Conservation (phyloP, 1,140 invertebrate species). For the Eumaeus atala region DNA sequence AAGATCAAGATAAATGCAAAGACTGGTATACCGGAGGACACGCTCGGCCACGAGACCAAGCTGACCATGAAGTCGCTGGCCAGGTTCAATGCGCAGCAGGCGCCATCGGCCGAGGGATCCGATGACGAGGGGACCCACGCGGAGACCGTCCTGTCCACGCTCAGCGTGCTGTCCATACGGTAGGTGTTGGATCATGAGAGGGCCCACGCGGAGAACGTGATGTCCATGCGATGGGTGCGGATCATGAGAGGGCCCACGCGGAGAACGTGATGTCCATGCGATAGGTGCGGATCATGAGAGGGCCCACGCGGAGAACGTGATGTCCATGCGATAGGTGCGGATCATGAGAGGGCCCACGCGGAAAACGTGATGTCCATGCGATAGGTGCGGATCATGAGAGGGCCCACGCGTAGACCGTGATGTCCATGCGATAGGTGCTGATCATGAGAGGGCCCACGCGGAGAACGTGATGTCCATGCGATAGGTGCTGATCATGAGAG, state of each 20-base stretch:
- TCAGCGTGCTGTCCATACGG: constrained; percentile 80
- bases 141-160: constrained; percentile 80
- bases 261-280: constrained; percentile 81
- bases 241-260: constrained; percentile 52
- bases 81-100: constrained; percentile 76
- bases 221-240: constrained; percentile 75
- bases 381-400: too few species aligned
- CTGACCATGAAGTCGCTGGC: constrained; percentile 82
- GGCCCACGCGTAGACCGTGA: too few species aligned
- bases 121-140: constrained; percentile 74
- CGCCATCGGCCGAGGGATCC: constrained; percentile 27
- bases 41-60: constrained; percentile 76
- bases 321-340: constrained; percentile 75
- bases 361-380: too few species aligned
- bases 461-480: too few species aligned
- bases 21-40: constrained; percentile 83
- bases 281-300: constrained; percentile 19
- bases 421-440: too few species aligned
- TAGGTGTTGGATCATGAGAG: constrained; percentile 12
- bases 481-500: too few species aligned
- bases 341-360: too few species aligned
- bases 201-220: constrained; percentile 76
- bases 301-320: constrained; percentile 76
- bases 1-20: constrained; percentile 82
- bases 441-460: too few species aligned